Base-by-base conservation (phyloP, 2,888 invertebrate species). In the Gymnocheta viridis region DNA sequence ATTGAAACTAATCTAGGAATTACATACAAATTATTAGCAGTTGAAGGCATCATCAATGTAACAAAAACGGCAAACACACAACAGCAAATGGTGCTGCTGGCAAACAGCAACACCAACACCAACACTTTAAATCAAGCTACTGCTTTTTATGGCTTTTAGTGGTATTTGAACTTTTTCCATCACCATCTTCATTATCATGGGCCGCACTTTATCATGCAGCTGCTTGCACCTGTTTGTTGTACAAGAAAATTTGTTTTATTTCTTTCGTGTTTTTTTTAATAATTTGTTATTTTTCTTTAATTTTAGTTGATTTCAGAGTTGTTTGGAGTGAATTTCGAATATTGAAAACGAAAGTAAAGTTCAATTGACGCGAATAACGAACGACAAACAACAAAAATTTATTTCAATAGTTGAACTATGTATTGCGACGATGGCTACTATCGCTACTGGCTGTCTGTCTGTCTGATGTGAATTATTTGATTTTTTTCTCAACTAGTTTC, bases 321-420 rank as follows among this genome's bases (percentile, higher is more conserved):
- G 67, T 69, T 29, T 38, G 35, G 9, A 27, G 47, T 27, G 62
- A 17, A 54, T 73, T 80, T 73, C 58, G 24, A 60, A 38, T 77
- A 83, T 77, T 77, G 81, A 81, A 84, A 84, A 81, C 84, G 84
- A 84, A 84, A 84, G 81, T 81, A 81, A 81, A 81, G 84, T 84
- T 84, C 84, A 84, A 81, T 81, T 77, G 81, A 84, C 76, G 81
- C 77, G 77, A 69, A 66, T 72, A 54, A 64, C 41, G 41, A 67
- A 70, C 78, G 27, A 64, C 24, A 14, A 14, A 44, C 44, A 72
- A 29, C 14, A 14, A 49, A 51, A 51, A 51, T 79, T 67, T 66
- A 82, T 64, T 78, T 64, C 62, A 62, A 67, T 60, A 44, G 51
- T 73, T 72, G 72, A 72, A 69, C 67, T 51, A 24, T n/a, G n/a